A percentile compares a stretch with the other conserved stretches of the same genome.
Evolutionary conservation across 2,113 vertebrate species (phyloP).

Genomic region (Sakesphorus luctuosus): DNA sequence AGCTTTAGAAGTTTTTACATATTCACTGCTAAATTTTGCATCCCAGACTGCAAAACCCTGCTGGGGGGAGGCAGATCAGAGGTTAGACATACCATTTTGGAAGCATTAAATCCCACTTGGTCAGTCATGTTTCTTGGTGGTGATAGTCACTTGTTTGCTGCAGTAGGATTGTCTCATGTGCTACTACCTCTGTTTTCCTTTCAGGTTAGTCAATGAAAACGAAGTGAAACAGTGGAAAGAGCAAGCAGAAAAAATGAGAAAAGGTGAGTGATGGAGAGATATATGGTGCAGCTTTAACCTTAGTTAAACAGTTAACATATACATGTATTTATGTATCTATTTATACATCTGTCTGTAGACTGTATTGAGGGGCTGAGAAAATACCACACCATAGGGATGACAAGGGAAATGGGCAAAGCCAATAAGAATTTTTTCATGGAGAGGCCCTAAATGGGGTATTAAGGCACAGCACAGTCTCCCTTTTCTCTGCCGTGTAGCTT

Average conservation of each 20-base stretch:
- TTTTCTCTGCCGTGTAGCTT: background rate
- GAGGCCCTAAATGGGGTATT: background rate
- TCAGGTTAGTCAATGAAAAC: slow-evolving; percentile 98
- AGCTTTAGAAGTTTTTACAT: background rate
- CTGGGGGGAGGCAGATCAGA: background rate
- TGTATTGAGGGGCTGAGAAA: background rate
- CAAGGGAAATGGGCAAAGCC: background rate
- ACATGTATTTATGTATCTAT: background rate
- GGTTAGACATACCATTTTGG: background rate
- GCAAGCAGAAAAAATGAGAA: slow-evolving; percentile 99
- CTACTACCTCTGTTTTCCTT: background rate
- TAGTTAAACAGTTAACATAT: background rate
- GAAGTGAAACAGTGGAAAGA: slow-evolving; percentile 99
- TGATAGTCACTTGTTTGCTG: background rate
- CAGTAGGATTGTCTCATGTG: background rate
- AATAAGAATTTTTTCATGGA: background rate
- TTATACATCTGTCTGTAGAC: background rate
- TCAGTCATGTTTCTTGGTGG: background rate
- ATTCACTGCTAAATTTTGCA: background rate
- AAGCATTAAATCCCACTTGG: background rate
- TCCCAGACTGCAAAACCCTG: background rate
- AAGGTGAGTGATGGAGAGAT: slow-evolving; percentile 79
- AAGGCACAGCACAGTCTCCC: background rate
- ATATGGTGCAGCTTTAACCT: accelerated
- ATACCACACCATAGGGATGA: accelerated